These are phyloP conservation scores for Sebastes hubbsi DNA, from an alignment of 2,797 vertebrate species.

Conservation along the genomic window DNA sequence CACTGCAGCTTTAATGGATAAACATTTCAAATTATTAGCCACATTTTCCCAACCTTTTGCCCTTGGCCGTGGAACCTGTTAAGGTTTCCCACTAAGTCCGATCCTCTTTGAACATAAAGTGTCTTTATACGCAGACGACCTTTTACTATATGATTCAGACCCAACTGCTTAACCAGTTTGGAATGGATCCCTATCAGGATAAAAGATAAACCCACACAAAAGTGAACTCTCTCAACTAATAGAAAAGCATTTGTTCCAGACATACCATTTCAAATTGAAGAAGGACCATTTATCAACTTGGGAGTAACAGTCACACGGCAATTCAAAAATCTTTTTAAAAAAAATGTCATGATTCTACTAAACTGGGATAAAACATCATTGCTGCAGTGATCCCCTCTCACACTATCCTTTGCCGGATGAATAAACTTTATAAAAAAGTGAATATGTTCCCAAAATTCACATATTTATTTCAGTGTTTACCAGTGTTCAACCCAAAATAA, in stretches of 20 bases:
- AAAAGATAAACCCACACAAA: fast-evolving
- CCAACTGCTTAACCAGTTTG: no score
- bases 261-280: not conserved
- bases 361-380: not conserved
- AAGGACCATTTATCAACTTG: not conserved
- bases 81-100: no score
- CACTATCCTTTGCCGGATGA: not conserved
- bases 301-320: not conserved
- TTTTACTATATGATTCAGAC: no score
- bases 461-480: not conserved
- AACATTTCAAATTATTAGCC: no score
- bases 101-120: no score
- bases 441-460: not conserved
- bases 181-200: no score
- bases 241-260: not conserved
- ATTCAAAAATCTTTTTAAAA: not conserved
- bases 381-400: not conserved
- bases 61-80: no score
- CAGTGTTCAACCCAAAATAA: not conserved
- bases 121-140: no score
- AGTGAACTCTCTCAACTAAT: not conserved
- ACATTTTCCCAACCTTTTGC: no score
- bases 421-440: not conserved
- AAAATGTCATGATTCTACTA: not conserved
- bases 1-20: no score